A percentile compares a stretch with the other conserved stretches of the same genome.
Evolutionary conservation across 2,113 vertebrate species (phyloP).

Genomic region (Aldabrachelys gigantea): DNA sequence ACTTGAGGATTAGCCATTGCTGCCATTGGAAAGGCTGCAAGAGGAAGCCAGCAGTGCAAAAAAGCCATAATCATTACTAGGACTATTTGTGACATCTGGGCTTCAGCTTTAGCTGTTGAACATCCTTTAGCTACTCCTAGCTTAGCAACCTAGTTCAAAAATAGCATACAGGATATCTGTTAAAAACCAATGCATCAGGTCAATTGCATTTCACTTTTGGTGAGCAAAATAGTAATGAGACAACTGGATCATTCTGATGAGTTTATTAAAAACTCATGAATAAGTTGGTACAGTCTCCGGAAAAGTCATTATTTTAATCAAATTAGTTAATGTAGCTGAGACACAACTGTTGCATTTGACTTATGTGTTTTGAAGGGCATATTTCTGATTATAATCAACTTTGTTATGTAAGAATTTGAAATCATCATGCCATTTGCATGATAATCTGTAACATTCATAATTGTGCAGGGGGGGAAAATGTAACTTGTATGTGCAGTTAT

Average conservation of each 20-base stretch:
- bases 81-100: conserved; percentile 69
- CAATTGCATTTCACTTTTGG: background rate
- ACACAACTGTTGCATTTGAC: background rate
- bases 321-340: background rate
- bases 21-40: conserved; percentile 67
- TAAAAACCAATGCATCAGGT: background rate
- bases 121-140: conserved; percentile 65
- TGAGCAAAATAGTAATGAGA: background rate
- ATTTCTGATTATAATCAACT: background rate
- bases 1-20: conserved; percentile 64
- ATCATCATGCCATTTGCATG: background rate
- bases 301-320: background rate
- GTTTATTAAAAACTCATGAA: background rate
- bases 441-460: background rate
- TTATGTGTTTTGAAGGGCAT: accelerated
- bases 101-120: conserved; percentile 71
- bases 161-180: background rate
- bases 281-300: background rate
- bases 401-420: background rate
- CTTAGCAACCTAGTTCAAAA: conserved; percentile 71
- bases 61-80: conserved; percentile 75
- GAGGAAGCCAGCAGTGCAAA: conserved; percentile 77
- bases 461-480: background rate
- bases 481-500: background rate
- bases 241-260: conserved; percentile 6